Evolutionary conservation across 2,113 vertebrate species (phyloP).

Genomic region (Ophiodon elongatus): DNA sequence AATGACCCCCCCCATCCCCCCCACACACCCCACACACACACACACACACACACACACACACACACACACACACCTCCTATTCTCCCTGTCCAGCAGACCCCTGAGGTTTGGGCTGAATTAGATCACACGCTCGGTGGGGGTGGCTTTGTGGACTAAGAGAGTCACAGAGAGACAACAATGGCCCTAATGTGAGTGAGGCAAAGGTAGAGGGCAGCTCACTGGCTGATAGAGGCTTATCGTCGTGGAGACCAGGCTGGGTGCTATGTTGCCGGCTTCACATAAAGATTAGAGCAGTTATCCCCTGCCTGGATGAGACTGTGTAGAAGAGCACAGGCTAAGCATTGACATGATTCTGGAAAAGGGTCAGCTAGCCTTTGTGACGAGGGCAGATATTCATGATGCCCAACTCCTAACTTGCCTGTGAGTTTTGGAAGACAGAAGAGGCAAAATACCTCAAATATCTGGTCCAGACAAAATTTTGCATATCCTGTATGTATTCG

Average conservation of each 20-base stretch:
- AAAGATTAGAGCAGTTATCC: slow-evolving; percentile 63
- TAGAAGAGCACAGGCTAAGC: slow-evolving; percentile 40
- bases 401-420: not conserved
- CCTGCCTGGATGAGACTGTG: slow-evolving; percentile 51
- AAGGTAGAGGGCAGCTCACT: slow-evolving; percentile 57
- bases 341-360: slow-evolving; percentile 54
- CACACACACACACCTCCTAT: slow-evolving; percentile 16
- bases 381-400: slow-evolving; percentile 25
- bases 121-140: slow-evolving; percentile 81
- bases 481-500: not conserved
- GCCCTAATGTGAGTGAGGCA: slow-evolving; percentile 77
- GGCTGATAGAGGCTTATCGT: slow-evolving; percentile 76
- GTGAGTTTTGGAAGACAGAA: not conserved
- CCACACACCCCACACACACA: not conserved
- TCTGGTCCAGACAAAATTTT: not conserved
- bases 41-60: not conserved
- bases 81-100: slow-evolving; percentile 66
- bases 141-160: slow-evolving; percentile 74
- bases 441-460: not conserved
- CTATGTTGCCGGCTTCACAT: slow-evolving; percentile 68
- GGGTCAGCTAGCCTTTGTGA: slow-evolving; percentile 28
- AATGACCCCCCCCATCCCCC: slow-evolving; percentile 16
- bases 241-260: slow-evolving; percentile 76
- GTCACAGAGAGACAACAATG: slow-evolving; percentile 79
- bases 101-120: slow-evolving; percentile 77